Conservation (phyloP, 2,888 invertebrate genomes). For the Andrena marginata region DNA sequence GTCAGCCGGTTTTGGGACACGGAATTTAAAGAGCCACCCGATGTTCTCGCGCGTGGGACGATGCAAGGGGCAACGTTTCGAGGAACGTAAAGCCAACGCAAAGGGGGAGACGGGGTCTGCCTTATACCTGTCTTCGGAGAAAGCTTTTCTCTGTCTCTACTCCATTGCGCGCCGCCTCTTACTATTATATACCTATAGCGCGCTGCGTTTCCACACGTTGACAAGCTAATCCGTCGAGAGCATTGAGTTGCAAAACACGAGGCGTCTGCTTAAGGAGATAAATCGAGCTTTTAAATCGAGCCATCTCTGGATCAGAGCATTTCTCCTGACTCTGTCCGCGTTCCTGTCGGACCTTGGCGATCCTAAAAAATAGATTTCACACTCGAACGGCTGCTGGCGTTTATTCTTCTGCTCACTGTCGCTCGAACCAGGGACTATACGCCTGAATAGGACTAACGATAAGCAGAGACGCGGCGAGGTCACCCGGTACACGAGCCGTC, state of each 20-base stretch:
- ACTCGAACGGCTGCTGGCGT: too few relatives aligned
- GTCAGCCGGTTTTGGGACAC: not conserved
- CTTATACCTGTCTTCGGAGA: constrained; percentile 29
- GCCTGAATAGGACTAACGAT: not conserved
- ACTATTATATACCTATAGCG: too few relatives aligned
- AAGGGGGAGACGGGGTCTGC: not conserved
- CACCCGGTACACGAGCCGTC: constrained; percentile 47
- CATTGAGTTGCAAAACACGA: not conserved
- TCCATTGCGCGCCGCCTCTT: not conserved
- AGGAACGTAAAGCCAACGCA: constrained; percentile 21
- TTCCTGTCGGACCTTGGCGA: too few relatives aligned
- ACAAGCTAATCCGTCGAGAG: not conserved
- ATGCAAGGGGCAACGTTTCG: constrained; percentile 21
- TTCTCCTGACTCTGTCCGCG: too few relatives aligned
- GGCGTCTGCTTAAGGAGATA: not conserved
- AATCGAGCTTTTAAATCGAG: not conserved
- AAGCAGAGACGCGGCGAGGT: too few relatives aligned
- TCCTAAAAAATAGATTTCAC: too few relatives aligned
- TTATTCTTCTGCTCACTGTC: too few relatives aligned
- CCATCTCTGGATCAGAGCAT: not conserved
- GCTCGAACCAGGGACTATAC: too few relatives aligned
- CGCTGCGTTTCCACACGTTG: not conserved
- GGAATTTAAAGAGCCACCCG: constrained; percentile 23
- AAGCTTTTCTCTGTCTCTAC: constrained; percentile 11
- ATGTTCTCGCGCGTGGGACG: constrained; percentile 41